Conservation (phyloP, 2,113 vertebrate genomes). For the Orcinus orca region DNA sequence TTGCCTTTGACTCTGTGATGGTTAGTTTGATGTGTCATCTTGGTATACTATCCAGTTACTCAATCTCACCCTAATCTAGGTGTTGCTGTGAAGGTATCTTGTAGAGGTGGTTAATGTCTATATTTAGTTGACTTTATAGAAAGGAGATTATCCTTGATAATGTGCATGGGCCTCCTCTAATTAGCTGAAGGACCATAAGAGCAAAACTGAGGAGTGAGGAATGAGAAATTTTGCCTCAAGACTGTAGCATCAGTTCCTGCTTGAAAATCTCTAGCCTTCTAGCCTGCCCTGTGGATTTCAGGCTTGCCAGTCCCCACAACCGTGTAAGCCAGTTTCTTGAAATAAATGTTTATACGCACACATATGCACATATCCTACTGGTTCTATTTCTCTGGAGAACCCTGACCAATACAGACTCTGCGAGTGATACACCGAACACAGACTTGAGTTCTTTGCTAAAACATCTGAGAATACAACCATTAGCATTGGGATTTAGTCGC, state of each 20-base stretch:
- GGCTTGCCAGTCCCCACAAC: not conserved
- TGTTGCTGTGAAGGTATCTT: not conserved
- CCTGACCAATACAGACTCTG: not conserved
- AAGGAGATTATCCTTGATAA: not conserved
- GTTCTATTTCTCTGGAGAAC: not conserved
- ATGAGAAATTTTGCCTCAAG: not conserved
- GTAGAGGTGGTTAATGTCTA: too few species aligned
- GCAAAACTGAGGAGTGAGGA: not conserved
- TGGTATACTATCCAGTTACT: not conserved
- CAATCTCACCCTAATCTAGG: not conserved
- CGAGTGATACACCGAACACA: too few species aligned
- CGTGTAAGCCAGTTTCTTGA: not conserved
- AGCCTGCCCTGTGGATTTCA: not conserved
- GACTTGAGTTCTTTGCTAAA: not conserved
- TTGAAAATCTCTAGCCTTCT: not conserved
- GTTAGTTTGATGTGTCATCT: not conserved
- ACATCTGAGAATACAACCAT: not conserved
- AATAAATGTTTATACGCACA: not conserved
- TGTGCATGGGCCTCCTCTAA: accelerated
- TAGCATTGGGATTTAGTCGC: not conserved
- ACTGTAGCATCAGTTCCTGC: not conserved
- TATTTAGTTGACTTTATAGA: not conserved
- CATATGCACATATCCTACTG: not conserved
- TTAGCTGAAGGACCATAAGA: not conserved
- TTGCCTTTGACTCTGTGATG: not conserved